Percentiles rank a stretch among this genome's conserved stretches.
These are phyloP conservation scores for Numenius arquata DNA, from an alignment of 2,113 vertebrate species.

Conservation along the genomic window DNA sequence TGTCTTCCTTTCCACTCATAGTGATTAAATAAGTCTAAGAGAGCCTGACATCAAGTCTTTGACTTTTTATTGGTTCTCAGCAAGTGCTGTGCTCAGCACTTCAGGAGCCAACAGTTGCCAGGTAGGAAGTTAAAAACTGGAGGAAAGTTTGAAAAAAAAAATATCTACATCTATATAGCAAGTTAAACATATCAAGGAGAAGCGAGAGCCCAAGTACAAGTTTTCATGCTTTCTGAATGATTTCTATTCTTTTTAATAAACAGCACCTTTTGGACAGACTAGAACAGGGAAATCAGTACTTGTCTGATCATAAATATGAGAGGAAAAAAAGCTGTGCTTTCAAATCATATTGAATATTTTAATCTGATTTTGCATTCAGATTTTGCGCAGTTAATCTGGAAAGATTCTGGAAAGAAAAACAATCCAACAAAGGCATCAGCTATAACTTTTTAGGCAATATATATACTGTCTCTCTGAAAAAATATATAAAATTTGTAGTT, in stretches of 20 bases:
- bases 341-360: background rate
- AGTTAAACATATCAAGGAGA: background rate
- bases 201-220: background rate
- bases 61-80: slow-evolving; percentile 71
- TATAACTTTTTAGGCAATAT: background rate
- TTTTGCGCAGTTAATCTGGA: background rate
- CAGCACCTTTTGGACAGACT: background rate
- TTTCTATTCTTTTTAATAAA: background rate
- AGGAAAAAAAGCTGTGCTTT: background rate
- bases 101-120: slow-evolving; percentile 41
- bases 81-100: slow-evolving; percentile 73
- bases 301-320: background rate
- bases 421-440: background rate
- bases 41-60: slow-evolving; percentile 75
- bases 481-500: background rate
- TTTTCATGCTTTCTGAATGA: background rate
- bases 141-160: slow-evolving; percentile 16
- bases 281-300: background rate
- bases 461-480: background rate
- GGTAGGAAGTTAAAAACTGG: slow-evolving; percentile 27
- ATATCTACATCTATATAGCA: background rate
- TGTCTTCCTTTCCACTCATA: slow-evolving; percentile 81
- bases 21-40: slow-evolving; percentile 87
- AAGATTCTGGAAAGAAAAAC: background rate
- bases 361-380: background rate